Conservation (phyloP, 2,888 invertebrate genomes). For the Myopa tessellatipennis region DNA sequence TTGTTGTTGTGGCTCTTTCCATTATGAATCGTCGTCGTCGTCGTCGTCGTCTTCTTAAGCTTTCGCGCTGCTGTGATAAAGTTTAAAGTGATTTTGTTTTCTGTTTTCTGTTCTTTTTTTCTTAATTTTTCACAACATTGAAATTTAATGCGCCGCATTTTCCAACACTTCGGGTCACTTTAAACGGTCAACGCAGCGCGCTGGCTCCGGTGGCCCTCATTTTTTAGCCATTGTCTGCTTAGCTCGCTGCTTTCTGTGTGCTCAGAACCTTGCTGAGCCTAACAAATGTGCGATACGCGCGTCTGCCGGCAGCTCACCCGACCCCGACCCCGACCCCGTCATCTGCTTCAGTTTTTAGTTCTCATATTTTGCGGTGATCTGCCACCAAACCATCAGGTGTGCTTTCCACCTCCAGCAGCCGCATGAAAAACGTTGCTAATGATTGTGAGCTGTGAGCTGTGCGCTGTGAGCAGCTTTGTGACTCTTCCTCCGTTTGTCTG, state of each 20-base stretch:
- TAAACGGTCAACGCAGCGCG: constrained; percentile 9
- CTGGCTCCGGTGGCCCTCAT: constrained; percentile 9
- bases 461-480: neutral
- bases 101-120: neutral
- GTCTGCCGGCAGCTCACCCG: neutral
- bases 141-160: constrained; percentile 32
- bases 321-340: neutral
- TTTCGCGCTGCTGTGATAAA: constrained; percentile 16
- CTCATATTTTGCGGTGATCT: neutral
- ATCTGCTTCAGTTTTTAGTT: neutral
- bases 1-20: neutral
- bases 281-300: constrained; percentile 14
- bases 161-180: constrained; percentile 28
- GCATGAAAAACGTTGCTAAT: constrained; percentile 12
- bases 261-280: constrained; percentile 16
- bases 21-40: neutral
- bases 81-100: constrained; percentile 4
- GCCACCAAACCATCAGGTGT: constrained; percentile 9
- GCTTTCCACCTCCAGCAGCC: neutral
- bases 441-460: neutral
- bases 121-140: constrained; percentile 31
- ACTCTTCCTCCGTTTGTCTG: constrained; percentile 18
- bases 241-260: neutral
- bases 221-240: constrained; percentile 21
- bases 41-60: neutral